phyloP scores from a whole-genome alignment of 2,888 invertebrate species.

The Leucophora obtusa region DNA sequence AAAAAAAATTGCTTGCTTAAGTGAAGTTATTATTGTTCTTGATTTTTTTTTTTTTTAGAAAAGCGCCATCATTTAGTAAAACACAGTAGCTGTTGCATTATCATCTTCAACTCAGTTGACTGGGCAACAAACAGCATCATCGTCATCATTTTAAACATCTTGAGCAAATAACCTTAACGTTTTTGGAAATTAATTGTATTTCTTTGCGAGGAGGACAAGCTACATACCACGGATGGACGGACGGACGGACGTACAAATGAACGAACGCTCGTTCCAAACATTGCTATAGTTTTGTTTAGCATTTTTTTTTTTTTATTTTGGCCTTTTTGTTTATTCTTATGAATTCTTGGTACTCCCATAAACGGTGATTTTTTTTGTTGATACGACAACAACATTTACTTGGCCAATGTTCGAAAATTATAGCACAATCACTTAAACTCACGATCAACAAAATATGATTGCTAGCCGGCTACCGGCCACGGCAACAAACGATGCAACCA shows the following conservation, averaged over 20 bases:
- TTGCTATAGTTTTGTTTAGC: conserved; percentile 43
- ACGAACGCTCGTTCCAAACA: conserved; percentile 8
- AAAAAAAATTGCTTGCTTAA: conserved; percentile 11
- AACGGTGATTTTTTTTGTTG: conserved; percentile 50
- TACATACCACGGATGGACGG: conserved; percentile 7
- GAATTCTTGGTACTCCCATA: conserved; percentile 61
- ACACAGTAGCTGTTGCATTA: conserved; percentile 53
- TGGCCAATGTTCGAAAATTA: conserved; percentile 74
- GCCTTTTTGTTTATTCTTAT: conserved; percentile 49
- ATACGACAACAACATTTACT: conserved; percentile 53
- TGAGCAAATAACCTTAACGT: conserved; percentile 56
- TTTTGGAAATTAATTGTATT: conserved; percentile 52
- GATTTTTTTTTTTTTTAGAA: conserved; percentile 6
- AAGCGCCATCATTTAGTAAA: conserved; percentile 60
- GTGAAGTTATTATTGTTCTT: conserved; percentile 18
- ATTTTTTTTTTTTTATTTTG: conserved; percentile 3
- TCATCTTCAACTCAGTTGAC: conserved; percentile 44
- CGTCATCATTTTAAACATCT: conserved; percentile 45
- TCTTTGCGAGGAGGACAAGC: conserved; percentile 13
- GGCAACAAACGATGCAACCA: background rate
- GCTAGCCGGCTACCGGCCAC: conserved; percentile 67
- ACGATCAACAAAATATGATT: conserved; percentile 75
- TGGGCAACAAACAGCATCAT: conserved; percentile 16
- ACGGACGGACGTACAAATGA: background rate
- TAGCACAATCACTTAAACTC: conserved; percentile 79